Base-by-base conservation (phyloP, 2,113 vertebrate genomes). In the Bagarius yarrelli region DNA sequence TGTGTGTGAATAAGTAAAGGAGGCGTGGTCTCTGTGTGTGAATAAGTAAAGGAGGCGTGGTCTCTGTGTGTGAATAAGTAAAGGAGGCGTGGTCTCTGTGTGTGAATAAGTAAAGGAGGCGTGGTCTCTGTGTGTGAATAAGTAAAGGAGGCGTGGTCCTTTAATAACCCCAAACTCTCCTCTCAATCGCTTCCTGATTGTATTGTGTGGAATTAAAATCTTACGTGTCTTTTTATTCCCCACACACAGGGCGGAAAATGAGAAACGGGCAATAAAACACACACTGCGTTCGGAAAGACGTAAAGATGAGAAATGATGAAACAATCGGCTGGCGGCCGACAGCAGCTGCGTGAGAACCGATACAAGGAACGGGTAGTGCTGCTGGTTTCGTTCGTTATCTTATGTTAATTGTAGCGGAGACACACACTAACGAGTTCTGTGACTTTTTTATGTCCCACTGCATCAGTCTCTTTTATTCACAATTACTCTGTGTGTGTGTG, bases 291-390 rank as follows among this genome's bases (percentile, higher is more conserved):
- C 61, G 16, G 69, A 71, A 52, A 71, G 47, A 52, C 25, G 69
- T 71, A 67, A 69, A 30, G 80, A 69, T 70, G 16, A 66, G 47
- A 32, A 36, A 63, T 78, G 76, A 81, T 78, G 59, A 73, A 84
- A 56, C 44, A 52, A 84, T 64, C 16, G 74, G 76, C 74, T 70
- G 79, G 55, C 78, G 78, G 79, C 79, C 71, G 69, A 71, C 67
- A 76, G 67, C 79, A 84, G 83, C 66, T 84, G 83, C 27, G 53
- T 69, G 56, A 81, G 55, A 84, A 84, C 61, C 61, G 52, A 64
- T 59, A 13, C 61, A 78, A 34, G 44, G 55, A 79, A 79, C 23
- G 40, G 59, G 47, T 53, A 36, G 61, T 15, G 27, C 2, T 25
- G 27, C 19, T 44, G 52, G 44, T 40, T 78, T 21, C 63, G 57